These are phyloP conservation scores for Hybognathus amarus DNA, from an alignment of 2,797 vertebrate genomes.

Conservation along the genomic window DNA sequence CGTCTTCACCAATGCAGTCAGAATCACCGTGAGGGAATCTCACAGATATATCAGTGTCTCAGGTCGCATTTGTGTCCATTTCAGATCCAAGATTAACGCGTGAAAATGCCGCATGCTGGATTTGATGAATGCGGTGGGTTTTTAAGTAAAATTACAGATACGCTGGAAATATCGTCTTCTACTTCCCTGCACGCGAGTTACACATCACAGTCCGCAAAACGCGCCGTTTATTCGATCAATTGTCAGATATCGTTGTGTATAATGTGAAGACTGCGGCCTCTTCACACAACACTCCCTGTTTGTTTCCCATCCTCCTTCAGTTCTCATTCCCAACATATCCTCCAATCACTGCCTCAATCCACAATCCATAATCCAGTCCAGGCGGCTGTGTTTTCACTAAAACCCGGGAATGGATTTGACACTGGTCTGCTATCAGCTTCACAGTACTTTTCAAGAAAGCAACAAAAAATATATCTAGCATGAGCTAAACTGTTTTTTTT, in stretches of 20 bases:
- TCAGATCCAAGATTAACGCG: not conserved
- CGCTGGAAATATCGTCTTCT: no score
- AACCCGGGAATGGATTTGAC: constrained; percentile 4
- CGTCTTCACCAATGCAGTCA: not conserved
- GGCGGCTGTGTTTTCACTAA: not conserved
- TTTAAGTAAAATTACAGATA: not conserved
- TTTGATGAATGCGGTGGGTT: not conserved
- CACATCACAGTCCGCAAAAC: not conserved
- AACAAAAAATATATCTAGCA: not conserved
- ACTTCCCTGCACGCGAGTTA: not conserved
- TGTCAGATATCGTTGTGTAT: not conserved
- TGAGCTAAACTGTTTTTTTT: not conserved
- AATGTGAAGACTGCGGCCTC: constrained; percentile 25
- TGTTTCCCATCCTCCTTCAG: constrained; percentile 65
- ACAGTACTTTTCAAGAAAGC: not conserved
- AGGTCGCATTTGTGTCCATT: not conserved
- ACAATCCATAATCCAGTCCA: constrained; percentile 29
- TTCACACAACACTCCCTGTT: constrained; percentile 56
- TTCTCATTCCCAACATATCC: constrained; percentile 64
- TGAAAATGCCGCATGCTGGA: constrained; percentile 24
- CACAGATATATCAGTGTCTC: constrained; percentile 5
- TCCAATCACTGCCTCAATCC: constrained; percentile 61
- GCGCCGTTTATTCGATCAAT: not conserved
- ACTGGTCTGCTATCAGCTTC: not conserved
- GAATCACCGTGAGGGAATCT: not conserved